Evolutionary conservation across 2,113 vertebrate species (phyloP), one percentile per base, ranked within the genome.

Genomic region (Ia io): DNA sequence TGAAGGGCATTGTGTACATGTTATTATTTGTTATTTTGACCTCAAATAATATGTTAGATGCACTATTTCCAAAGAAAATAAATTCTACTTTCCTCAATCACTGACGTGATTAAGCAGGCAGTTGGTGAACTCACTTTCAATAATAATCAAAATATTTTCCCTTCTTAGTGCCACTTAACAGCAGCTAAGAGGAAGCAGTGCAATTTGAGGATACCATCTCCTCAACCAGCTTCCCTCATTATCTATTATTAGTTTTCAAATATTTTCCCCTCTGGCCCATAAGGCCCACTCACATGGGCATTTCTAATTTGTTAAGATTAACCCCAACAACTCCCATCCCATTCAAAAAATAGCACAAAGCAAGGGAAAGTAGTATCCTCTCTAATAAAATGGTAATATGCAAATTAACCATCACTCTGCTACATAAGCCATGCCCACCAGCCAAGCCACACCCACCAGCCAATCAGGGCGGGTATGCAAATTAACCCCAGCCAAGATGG

Each of bases 21-120:
- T 70, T 49, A 79, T 61, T 77, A 69, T 78, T 87, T 94, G 32
- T 89, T 94, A 91, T 89, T 79, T 61, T 9, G 3, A 49, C 40
- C 70, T 91, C 79, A 94, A 88, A 37, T 63, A 84, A 93, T 35
- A 71, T 77, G 42, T 17, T 84, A 83, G 84, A 63, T 63, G 84
- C 18, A 89, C 37, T 63, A 79, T 63, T 96, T 80, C 35, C 28
- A 61, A 82, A 82, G 67, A 85, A 93, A 93, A 89, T 74, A 0
- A 63, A 73, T 51, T 93, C 47, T 53, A 79, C 69, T 90, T 30
- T 40, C 77, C 61, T 78, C 9, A 18, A 13, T 56, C 42, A 89
- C 61, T 65, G 61, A 80, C 11, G 59, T 61, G 76, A 51, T 82
- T 91, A 91, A 95, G 9, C 5, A 94, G n/a, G n/a, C 1, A 89